phyloP scores from a whole-genome alignment of 2,888 invertebrate species.

The Noctua comes region DNA sequence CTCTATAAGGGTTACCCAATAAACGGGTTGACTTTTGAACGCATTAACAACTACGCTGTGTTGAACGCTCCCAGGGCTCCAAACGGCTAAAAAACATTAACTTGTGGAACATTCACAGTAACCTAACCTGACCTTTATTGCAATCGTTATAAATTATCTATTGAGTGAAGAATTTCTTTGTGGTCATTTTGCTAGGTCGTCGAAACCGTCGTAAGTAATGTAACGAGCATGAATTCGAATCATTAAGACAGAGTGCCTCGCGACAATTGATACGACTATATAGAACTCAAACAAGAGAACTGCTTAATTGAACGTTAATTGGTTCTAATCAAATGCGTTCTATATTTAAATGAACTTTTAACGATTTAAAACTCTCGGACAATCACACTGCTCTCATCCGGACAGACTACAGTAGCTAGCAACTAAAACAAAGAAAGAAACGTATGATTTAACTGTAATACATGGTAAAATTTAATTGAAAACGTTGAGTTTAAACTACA shows the following conservation, averaged over 20 bases:
- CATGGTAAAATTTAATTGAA: conserved; percentile 7
- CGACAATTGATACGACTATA: conserved; percentile 83
- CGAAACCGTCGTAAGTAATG: conserved; percentile 43
- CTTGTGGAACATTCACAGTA: conserved; percentile 55
- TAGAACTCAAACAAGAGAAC: conserved; percentile 82
- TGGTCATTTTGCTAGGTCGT: conserved; percentile 45
- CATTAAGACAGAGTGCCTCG: conserved; percentile 78
- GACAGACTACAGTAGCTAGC: background rate
- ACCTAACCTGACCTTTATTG: conserved; percentile 59
- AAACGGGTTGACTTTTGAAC: background rate
- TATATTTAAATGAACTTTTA: conserved; percentile 89
- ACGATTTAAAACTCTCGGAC: conserved; percentile 75
- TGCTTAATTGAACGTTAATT: conserved; percentile 89
- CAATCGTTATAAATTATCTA: conserved; percentile 52
- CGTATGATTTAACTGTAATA: background rate
- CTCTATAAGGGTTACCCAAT: background rate
- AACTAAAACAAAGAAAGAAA: background rate
- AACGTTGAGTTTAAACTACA: conserved; percentile 29
- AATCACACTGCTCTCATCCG: conserved; percentile 25
- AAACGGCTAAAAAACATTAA: conserved; percentile 48
- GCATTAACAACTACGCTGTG: background rate
- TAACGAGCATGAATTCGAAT: conserved; percentile 78
- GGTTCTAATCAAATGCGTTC: conserved; percentile 89
- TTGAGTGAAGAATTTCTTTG: conserved; percentile 49
- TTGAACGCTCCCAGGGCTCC: conserved; percentile 17